Base-by-base conservation (phyloP, 1,140 invertebrate species). In the Nasonia longicornis region DNA sequence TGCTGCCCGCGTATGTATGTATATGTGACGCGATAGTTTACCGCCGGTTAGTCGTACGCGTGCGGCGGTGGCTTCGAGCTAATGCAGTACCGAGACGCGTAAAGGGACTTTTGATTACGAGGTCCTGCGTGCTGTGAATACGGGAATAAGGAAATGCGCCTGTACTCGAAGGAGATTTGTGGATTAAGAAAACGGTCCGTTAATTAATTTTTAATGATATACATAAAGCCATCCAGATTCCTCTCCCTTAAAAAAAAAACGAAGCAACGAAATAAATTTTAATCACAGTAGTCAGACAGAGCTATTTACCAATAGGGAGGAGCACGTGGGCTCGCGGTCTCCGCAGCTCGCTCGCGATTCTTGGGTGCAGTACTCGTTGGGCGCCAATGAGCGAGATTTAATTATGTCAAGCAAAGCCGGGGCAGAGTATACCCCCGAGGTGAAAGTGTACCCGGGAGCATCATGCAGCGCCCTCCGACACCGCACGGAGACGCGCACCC, bases 351-450 rank as follows among this genome's bases (percentile, higher is more conserved):
- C 29, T 67, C 29, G 66, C 66, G 66, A 31, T 67, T 67, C 22
- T 67, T 83, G 86, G 84, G 76, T 80, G 16, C 10, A 42, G 31
- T 58, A 58, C 52, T 58, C 52, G 82, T 26, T 77, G 42, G 42
- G 66, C 83, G 82, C 85, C 84, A 87, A 87, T 87, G 87, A 87
- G 82, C 81, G 12, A 73, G 63, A 81, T 83, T 85, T 85, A 67
- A 67, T 67, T 67, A 67, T 67, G 52, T 20, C 52, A 58, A 67
- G 66, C 26, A 16, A 29, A 67, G 26, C 11, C 26, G 31, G 66
- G 26, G 1, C 22, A 3, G 20, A 35, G 31, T 35, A 35, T 16
- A 58, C 66, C 29, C 66, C 29, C 22, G 66, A 31, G 66, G 22
- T 29, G 66, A 67, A 67, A 67, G 66, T 67, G 66, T 31, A 31